phyloP scores from a whole-genome alignment of 2,113 vertebrate genomes.

The Nerophis lumbriciformis region DNA sequence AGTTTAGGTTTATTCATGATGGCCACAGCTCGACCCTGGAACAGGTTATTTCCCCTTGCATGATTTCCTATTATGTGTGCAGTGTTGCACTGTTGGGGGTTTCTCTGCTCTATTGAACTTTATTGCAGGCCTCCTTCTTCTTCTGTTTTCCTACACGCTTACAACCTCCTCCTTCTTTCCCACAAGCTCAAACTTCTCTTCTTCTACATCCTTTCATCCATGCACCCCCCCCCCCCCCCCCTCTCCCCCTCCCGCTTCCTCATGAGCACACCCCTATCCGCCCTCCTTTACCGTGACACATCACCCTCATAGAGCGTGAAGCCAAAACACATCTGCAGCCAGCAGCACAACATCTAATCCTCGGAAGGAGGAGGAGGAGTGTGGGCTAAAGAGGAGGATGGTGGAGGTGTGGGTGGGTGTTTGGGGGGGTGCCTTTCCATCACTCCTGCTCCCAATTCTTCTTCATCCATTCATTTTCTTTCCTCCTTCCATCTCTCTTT shows the following conservation, averaged over 20 bases:
- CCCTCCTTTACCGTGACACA: slow-evolving; percentile 19
- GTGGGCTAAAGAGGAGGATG: background rate
- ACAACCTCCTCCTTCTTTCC: too few species aligned
- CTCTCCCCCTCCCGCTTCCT: slow-evolving; percentile 4
- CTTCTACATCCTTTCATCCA: slow-evolving; percentile 55
- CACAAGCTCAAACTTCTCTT: slow-evolving; percentile 20
- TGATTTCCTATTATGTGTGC: too few species aligned
- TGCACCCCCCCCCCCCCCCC: slow-evolving; percentile 23
- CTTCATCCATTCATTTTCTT: slow-evolving; percentile 29
- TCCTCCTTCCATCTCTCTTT: slow-evolving; percentile 12
- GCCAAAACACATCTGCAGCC: slow-evolving; percentile 56
- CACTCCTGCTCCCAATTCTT: slow-evolving; percentile 30
- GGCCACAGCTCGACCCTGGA: too few species aligned
- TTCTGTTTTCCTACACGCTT: background rate
- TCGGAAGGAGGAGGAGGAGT: slow-evolving; percentile 28
- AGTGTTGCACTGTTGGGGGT: too few species aligned
- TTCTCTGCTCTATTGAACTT: too few species aligned
- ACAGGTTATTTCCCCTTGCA: too few species aligned
- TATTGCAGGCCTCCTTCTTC: background rate
- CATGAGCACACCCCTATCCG: too few species aligned
- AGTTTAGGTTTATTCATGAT: too few species aligned
- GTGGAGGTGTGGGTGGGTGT: background rate
- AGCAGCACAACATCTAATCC: slow-evolving; percentile 61
- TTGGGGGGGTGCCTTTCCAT: slow-evolving; percentile 12
- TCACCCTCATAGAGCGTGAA: slow-evolving; percentile 37